Evolutionary conservation across 2,797 vertebrate species (phyloP), one percentile per base, ranked within the genome.

Genomic region (Danio tinwini): DNA sequence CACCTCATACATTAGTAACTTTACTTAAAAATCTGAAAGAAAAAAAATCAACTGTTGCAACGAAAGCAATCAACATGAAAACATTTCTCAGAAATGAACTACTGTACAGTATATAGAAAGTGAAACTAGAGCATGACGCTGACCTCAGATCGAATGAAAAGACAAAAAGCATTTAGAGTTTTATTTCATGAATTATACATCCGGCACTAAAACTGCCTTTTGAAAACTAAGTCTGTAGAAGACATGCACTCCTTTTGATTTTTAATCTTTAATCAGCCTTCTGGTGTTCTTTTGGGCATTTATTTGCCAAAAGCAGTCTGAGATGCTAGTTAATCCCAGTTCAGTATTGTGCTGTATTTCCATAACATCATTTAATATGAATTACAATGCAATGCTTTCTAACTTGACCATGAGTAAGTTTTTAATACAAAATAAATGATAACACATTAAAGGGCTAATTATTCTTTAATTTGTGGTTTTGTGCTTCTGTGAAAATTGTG

Each of bases 101-200:
- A 68, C 17, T 1, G 29, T 29, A 68, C 17, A 1, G 29, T 29
- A 29, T 1, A 81, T 39, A 52, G 12, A 79, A 49, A 12, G 62
- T 63, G 1, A 21, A 84, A 75, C 42, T 40, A 45, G 76, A 70
- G 37, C 75, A 85, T 40, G 45, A 19, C 68, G 68, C 45, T 74
- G 68, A 59, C 67, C 83, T 82, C 53, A 75, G 72, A 68, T 49
- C 78, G 75, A 85, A 78, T 67, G 16, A 21, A 50, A 17, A 37
- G 4, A 79, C 53, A 76, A 75, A 76, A 83, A 73, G 72, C 17
- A 84, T 87, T 86, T 76, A 42, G 78, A 45, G 58, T 61, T 85
- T 50, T 74, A 68, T 63, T 70, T 37, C 49, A 84, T 88, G 64
- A 87, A 86, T 89, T 86, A 86, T 85, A 82, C 75, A 87, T 84